A percentile compares a stretch with the other conserved stretches of the same genome.
Evolutionary conservation across 1,140 invertebrate species (phyloP).

Genomic region (Drosophila micromelanica): DNA sequence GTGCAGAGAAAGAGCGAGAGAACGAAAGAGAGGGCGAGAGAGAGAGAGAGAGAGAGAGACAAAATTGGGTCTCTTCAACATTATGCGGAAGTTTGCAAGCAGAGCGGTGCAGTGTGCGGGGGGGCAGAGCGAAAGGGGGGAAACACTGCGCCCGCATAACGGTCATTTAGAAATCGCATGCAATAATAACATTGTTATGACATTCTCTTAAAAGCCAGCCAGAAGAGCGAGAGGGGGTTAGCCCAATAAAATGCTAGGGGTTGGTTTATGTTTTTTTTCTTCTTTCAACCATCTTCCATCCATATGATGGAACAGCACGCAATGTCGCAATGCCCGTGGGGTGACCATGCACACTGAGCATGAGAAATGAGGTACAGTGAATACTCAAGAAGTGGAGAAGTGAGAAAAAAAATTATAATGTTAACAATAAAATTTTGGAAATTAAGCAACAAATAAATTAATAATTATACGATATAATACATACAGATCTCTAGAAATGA

Average conservation of each 20-base stretch:
- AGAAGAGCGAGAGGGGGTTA: background rate
- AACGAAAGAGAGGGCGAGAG: background rate
- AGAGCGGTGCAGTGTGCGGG: background rate
- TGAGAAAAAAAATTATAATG: no score
- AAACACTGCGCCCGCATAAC: conserved; percentile 31
- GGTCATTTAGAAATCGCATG: conserved; percentile 66
- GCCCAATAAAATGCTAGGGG: conserved; percentile 10
- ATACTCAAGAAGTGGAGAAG: background rate
- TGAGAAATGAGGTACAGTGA: background rate
- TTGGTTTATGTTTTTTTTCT: conserved; percentile 8
- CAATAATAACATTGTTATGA: conserved; percentile 26
- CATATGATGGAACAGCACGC: conserved; percentile 7
- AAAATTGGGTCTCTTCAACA: conserved; percentile 31
- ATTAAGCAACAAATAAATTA: no score
- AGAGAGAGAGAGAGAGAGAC: conserved; percentile 3
- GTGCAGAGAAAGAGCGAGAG: conserved; percentile 20
- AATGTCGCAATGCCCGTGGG: conserved; percentile 3
- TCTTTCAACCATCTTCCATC: background rate
- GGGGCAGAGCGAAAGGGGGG: background rate
- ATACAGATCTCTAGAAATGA: no score
- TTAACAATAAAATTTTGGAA: no score
- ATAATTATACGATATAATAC: no score
- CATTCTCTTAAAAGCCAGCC: conserved; percentile 3
- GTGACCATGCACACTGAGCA: conserved; percentile 18
- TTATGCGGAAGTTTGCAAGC: conserved; percentile 28